phyloP scores from a whole-genome alignment of 1,140 invertebrate genomes.

The Bombus vancouverensis region DNA sequence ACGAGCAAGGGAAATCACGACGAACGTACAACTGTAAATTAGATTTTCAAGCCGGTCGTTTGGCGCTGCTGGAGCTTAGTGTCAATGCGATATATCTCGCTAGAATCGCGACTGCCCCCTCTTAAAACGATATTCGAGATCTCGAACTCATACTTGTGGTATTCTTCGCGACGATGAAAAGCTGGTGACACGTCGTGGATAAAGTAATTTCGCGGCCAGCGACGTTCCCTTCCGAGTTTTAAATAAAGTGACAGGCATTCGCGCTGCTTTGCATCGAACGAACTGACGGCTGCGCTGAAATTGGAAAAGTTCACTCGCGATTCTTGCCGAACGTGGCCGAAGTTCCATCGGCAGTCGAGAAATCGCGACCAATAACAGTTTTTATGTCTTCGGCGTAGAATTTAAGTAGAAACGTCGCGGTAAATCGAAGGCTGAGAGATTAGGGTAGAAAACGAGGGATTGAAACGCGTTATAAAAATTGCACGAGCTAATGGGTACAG shows the following conservation, averaged over 20 bases:
- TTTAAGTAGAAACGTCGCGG: background rate
- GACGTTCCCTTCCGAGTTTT: background rate
- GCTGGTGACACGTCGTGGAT: background rate
- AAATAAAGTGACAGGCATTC: background rate
- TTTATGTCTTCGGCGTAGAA: background rate
- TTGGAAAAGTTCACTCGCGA: conserved; percentile 16
- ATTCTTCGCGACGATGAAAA: background rate
- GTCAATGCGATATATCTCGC: no score
- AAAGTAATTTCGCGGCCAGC: background rate
- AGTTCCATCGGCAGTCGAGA: background rate
- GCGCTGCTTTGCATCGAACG: background rate
- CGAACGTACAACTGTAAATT: no score
- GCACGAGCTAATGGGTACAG: no score
- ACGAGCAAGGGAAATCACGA: no score
- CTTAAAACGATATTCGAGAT: no score
- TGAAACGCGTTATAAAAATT: background rate
- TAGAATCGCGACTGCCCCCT: no score
- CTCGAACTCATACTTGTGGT: no score
- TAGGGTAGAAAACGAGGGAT: background rate
- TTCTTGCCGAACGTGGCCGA: background rate
- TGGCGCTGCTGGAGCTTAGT: no score
- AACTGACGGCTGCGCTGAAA: background rate
- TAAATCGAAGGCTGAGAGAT: background rate
- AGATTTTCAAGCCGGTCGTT: no score
- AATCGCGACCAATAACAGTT: background rate